Evolutionary conservation across 1,140 invertebrate species (phyloP).

Genomic region (Procambarus clarkii): DNA sequence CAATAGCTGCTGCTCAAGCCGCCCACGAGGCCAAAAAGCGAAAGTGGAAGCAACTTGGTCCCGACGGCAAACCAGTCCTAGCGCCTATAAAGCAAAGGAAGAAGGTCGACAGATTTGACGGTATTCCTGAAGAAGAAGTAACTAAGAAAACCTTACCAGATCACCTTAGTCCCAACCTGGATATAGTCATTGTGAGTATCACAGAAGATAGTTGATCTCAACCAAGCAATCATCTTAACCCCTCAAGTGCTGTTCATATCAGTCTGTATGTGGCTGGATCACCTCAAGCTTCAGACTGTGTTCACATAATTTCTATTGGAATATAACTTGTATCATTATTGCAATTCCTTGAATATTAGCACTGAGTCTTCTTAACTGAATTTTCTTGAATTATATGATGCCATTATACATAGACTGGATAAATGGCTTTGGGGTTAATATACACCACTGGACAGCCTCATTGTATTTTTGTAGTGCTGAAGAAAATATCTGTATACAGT

Average conservation of each 20-base stretch:
- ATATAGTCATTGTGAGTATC: slow-evolving; percentile 97
- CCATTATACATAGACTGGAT: neutral
- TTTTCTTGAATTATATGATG: neutral
- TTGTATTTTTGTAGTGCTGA: neutral
- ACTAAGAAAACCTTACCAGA: slow-evolving; percentile 93
- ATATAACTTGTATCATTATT: neutral
- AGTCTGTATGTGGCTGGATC: neutral
- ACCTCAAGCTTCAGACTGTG: neutral
- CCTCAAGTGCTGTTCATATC: neutral
- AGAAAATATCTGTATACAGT: neutral
- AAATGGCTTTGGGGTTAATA: slow-evolving; percentile 17
- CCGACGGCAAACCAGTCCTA: slow-evolving; percentile 47
- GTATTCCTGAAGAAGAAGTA: slow-evolving; percentile 97
- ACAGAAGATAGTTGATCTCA: neutral
- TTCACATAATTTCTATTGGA: neutral
- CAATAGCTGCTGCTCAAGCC: slow-evolving; percentile 70
- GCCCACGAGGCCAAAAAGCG: slow-evolving; percentile 70
- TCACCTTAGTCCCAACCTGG: slow-evolving; percentile 92
- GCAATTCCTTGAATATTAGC: neutral
- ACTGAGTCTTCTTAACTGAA: neutral
- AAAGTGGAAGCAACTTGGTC: slow-evolving; percentile 59
- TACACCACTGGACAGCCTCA: slow-evolving; percentile 5
- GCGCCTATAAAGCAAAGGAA: slow-evolving; percentile 79
- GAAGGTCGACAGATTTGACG: slow-evolving; percentile 97
- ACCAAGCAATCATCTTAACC: neutral